phyloP scores from a whole-genome alignment of 2,797 vertebrate species.

The Anas bahamensis region DNA sequence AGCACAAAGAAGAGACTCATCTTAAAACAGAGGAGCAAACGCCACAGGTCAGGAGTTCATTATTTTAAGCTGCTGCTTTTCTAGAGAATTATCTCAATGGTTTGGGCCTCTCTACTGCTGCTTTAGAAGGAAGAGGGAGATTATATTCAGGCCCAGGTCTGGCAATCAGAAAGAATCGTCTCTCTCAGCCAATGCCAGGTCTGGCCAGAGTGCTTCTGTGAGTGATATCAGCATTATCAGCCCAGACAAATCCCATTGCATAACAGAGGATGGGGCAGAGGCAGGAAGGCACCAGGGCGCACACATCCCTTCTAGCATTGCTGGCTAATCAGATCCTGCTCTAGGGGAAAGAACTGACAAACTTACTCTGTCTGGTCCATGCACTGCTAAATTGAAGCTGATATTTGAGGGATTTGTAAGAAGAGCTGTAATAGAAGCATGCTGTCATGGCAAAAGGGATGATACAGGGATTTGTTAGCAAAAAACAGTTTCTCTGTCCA shows the following conservation, averaged over 20 bases:
- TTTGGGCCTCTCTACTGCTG: neutral
- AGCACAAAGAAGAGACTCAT: neutral
- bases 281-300: neutral
- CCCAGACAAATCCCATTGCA: neutral
- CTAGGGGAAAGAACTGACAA: conserved; percentile 8
- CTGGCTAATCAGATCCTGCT: neutral
- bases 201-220: neutral
- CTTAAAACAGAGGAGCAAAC: neutral
- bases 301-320: neutral
- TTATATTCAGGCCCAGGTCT: neutral
- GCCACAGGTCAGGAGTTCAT: neutral
- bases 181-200: neutral
- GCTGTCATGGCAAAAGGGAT: neutral
- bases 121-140: neutral
- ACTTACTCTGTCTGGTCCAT: neutral
- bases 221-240: conserved; percentile 12
- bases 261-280: neutral
- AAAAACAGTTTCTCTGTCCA: neutral
- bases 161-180: neutral
- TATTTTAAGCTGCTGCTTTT: neutral
- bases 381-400: conserved; percentile 17
- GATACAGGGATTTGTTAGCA: neutral
- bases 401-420: neutral
- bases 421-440: neutral
- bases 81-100: neutral